phyloP scores from a whole-genome alignment of 2,888 invertebrate species.

The Dascillus cervinus region DNA sequence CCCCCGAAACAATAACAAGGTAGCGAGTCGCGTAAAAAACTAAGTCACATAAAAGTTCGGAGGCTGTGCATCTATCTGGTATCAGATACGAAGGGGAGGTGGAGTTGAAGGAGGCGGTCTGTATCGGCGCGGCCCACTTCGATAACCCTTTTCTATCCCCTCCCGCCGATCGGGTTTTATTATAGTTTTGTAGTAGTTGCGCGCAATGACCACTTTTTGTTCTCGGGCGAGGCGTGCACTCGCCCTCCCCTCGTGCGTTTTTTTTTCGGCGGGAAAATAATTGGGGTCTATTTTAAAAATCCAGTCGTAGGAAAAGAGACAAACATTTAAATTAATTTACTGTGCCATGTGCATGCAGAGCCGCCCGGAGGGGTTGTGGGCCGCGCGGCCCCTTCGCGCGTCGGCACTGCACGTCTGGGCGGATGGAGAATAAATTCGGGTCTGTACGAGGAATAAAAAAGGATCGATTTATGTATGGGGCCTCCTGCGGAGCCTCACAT shows the following conservation, averaged over 20 bases:
- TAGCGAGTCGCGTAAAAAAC: constrained; percentile 5
- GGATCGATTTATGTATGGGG: constrained; percentile 13
- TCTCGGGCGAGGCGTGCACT: constrained; percentile 12
- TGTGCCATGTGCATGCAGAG: constrained; percentile 1
- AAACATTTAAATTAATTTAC: constrained; percentile 4
- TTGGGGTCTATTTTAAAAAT: neutral
- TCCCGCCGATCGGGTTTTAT: constrained; percentile 35
- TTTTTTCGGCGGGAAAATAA: neutral
- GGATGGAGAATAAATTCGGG: neutral
- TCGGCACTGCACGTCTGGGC: neutral
- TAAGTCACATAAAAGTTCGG: constrained; percentile 27
- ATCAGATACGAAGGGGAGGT: constrained; percentile 27
- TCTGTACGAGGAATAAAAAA: constrained; percentile 2
- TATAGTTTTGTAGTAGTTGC: constrained; percentile 33
- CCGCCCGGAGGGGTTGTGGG: neutral
- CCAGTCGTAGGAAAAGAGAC: constrained; percentile 1
- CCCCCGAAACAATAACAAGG: constrained; percentile 8
- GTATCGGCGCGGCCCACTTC: constrained; percentile 38
- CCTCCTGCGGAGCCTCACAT: no score
- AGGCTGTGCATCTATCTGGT: constrained; percentile 25
- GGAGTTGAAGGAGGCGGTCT: constrained; percentile 36
- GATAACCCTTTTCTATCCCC: constrained; percentile 28
- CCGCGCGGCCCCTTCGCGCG: neutral
- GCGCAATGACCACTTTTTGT: constrained; percentile 23
- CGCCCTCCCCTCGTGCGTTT: constrained; percentile 2